Base-by-base conservation (phyloP, 2,113 vertebrate genomes). In the Nasalis larvatus region DNA sequence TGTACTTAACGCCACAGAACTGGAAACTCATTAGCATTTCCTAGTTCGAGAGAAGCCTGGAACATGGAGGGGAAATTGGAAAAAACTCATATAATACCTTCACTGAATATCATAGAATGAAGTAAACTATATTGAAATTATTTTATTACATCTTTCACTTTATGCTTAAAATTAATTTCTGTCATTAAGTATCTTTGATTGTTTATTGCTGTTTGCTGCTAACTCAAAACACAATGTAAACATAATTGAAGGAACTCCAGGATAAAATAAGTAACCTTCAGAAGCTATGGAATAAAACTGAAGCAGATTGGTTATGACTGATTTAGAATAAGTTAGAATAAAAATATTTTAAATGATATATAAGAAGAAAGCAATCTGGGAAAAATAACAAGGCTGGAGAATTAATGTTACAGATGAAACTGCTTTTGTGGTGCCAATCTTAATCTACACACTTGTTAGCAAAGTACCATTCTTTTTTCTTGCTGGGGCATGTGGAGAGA, bases 371-470 rank as follows among this genome's bases (percentile, higher is more conserved):
- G 2, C 63, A n/a, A 54, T 1, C 8, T 9, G 2, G 16, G 4
- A 5, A 82, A 35, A 87, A 66, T 4, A 86, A 32, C 0, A 84
- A 27, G 0, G 17, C 27, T 58, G 37, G 60, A 27, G 23, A 96
- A 87, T 45, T 71, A 37, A 20, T 56, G 21, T 45, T 30, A 18
- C 18, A 13, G 4, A 20, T 71, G 7, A 74, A 63, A 21, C 5
- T 25, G 2, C 32, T 47, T 69, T 16, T 66, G 5, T 7, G 0
- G 8, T 13, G 21, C 0, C 13, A 56, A 42, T n/a, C 3, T 40
- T 25, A 58, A 37, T 42, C 11, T 40, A 14, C 0, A 0, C 7
- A 21, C 27, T 40, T 80, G 1, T 52, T 56, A 74, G 11, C 16
- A 25, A 37, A 54, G 9, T 0, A n/a, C 0, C 21, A 27, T 17